Base-by-base conservation (phyloP, 1,140 invertebrate species). In the Drosophila sturtevanti region DNA sequence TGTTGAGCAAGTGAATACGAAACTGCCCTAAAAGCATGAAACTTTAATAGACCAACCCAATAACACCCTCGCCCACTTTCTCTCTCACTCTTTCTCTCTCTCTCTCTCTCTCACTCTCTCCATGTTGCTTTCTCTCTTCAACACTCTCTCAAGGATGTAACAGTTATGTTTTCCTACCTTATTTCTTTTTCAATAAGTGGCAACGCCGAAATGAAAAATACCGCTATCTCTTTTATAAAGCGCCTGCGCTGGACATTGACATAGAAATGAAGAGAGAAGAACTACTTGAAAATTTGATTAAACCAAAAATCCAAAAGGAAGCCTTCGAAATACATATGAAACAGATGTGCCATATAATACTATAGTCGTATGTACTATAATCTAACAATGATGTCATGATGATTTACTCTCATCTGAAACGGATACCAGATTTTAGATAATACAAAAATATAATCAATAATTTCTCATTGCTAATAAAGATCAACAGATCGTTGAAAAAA, bases 1-100 rank as follows among this genome's bases (percentile, higher is more conserved):
- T 48, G 41, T 48, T 48, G 41, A 48, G 71, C 14, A 58, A 66
- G 52, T 70, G 18, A 61, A 21, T 48, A 65, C 64, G 61, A 85
- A 85, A 81, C 75, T 74, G 78, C 69, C 77, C 52, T 68, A 86
- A 80, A 86, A 76, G 44, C 81, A 63, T 78, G 66, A 65, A 85
- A 87, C 69, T 64, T 75, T 75, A 65, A 86, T 81, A 63, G 71
- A 60, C 41, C 41, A 48, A 48, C 41, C 41, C 41, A 48, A 21
- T 21, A n/a, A 48, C 41, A 48, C 70, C 72, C 72, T 76, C 37
- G 41, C 12, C 9, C 59, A 31, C 37, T 37, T 48, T 61, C 52
- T 63, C 60, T 56, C 35, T 38, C 22, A 11, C 11, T n/a, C 51
- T n/a, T 18, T 31, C 61, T 65, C 72, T 55, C 7, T 35, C 38